Base-by-base conservation (phyloP, 2,797 vertebrate genomes). In the Erpetoichthys calabaricus region DNA sequence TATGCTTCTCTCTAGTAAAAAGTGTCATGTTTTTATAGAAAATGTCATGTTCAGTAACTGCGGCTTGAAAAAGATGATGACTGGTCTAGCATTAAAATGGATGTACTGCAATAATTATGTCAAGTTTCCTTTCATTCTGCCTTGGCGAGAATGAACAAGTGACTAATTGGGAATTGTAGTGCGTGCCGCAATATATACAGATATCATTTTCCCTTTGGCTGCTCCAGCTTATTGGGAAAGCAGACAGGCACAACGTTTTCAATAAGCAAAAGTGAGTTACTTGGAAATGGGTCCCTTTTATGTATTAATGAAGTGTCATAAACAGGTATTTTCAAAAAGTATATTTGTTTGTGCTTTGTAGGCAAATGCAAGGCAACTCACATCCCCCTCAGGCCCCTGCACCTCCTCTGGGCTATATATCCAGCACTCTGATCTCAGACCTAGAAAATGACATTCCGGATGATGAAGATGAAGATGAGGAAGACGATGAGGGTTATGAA, bases 391-490 rank as follows among this genome's bases (percentile, higher is more conserved):
- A 91, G 78, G 91, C 94, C 64, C 92, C 96, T 3, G 82, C 92
- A 67, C 93, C 93, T 2, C 96, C 94, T 6, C 80, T 98, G 73
- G 94, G 96, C 69, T 99, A 99, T 4, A 82, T 97, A 74, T 95
- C 94, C 45, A 94, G 92, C 84, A 90, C 89, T 69, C 85, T 98
- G 78, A 90, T 96, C 80, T 98, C 94, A 54, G 94, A 98, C 76
- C 85, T 96, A 72, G 96, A 98, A 79, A 98, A 92, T 58, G 91
- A 97, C 76, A 81, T 97, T 76, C 82, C 89, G 51, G 94, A 91
- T 44, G 86, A 88, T 5, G 89, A 95, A 45, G 74, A 79, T 7
- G 90, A 87, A 0, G 86, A 91, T 7, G 84, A 86, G 45, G 92
- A 96, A 63, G 94, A 97, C 69, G 94, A 99, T 57, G 95, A 97